Evolutionary conservation across 1,140 invertebrate species (phyloP).

Genomic region (Phenacoccus solenopsis): DNA sequence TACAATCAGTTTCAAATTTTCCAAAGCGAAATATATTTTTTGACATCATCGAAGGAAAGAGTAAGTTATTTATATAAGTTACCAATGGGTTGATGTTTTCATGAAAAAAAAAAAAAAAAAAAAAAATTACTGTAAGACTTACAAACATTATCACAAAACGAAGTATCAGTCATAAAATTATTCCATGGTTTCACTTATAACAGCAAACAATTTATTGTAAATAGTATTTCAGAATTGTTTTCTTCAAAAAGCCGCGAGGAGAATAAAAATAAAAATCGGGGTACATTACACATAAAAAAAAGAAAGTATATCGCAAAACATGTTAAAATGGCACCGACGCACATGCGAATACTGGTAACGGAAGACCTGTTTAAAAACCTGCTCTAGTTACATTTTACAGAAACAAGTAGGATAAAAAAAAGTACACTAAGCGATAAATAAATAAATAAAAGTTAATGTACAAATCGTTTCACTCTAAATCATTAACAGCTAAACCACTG

Average conservation of each 20-base stretch:
- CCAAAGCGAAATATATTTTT: no score
- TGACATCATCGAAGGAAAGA: no score
- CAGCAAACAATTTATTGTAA: background rate
- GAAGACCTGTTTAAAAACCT: background rate
- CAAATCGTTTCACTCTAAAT: background rate
- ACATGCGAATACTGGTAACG: slow-evolving; percentile 12
- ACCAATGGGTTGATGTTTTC: no score
- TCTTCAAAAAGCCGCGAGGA: background rate
- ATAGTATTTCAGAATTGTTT: background rate
- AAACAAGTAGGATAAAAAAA: background rate
- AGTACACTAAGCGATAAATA: background rate
- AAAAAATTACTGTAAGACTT: background rate
- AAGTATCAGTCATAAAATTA: background rate
- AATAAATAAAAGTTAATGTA: background rate
- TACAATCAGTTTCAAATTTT: no score
- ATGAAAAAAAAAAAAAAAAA: no score
- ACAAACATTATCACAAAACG: background rate
- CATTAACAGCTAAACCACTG: background rate
- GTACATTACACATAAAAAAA: background rate
- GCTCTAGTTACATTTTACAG: background rate
- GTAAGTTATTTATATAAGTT: no score
- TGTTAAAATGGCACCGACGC: background rate
- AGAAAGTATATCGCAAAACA: background rate
- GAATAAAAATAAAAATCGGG: background rate
- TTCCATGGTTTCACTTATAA: background rate